These are phyloP conservation scores for Campoletis sonorensis DNA, from an alignment of 1,140 invertebrate species.

Conservation along the genomic window DNA sequence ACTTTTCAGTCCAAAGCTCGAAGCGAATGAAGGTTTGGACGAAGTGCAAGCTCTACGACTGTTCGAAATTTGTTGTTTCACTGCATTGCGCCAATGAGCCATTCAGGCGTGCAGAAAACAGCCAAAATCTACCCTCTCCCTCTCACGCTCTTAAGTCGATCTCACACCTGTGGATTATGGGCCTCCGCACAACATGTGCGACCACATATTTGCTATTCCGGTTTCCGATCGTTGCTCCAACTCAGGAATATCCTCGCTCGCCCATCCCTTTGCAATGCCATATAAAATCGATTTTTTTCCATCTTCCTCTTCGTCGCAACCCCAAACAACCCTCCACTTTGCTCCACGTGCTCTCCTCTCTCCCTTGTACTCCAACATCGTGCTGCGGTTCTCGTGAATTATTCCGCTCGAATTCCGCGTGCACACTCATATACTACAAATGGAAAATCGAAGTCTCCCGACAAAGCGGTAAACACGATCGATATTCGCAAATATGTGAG, in stretches of 20 bases:
- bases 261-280: not conserved
- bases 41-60: not conserved
- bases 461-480: slow-evolving; percentile 29
- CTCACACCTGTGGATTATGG: slow-evolving; percentile 44
- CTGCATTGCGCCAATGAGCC: slow-evolving; percentile 36
- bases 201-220: slow-evolving; percentile 44
- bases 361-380: not conserved
- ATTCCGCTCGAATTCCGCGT: slow-evolving; percentile 11
- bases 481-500: not conserved
- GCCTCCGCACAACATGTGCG: slow-evolving; percentile 17
- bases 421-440: not conserved
- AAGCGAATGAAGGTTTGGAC: not conserved
- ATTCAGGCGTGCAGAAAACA: slow-evolving; percentile 22
- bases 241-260: not conserved
- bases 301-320: not conserved
- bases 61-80: slow-evolving; percentile 34
- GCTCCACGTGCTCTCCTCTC: slow-evolving; percentile 5
- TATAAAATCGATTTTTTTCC: not conserved
- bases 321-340: not conserved
- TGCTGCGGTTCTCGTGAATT: slow-evolving; percentile 40
- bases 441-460: slow-evolving; percentile 21
- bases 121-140: not conserved
- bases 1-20: too few relatives aligned
- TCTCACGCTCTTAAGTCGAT: not conserved
- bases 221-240: slow-evolving; percentile 39